These are phyloP conservation scores for Poicephalus gulielmi DNA, from an alignment of 2,113 vertebrate genomes.

Conservation along the genomic window DNA sequence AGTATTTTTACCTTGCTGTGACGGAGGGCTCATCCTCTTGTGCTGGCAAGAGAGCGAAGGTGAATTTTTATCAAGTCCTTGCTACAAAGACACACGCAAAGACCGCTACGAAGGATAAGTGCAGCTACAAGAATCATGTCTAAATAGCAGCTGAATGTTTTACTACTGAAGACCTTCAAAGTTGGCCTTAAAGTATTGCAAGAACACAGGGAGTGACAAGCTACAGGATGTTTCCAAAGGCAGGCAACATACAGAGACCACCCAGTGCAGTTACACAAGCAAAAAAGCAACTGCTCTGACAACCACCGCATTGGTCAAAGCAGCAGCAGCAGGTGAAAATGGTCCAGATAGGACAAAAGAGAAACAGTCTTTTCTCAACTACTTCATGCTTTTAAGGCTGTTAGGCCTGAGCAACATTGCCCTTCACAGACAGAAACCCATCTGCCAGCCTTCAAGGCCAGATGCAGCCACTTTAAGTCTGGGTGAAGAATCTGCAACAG, in stretches of 20 bases:
- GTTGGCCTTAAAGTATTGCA: background rate
- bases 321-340: background rate
- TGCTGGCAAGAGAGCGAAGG: background rate
- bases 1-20: background rate
- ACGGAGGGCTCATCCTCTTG: background rate
- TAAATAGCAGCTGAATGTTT: background rate
- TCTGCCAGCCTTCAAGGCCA: fast-evolving
- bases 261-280: background rate
- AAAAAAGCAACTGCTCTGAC: background rate
- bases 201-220: background rate
- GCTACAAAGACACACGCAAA: background rate
- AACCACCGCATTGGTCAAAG: fast-evolving
- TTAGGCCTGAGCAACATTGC: background rate
- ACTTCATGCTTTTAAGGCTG: background rate
- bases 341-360: background rate
- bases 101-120: background rate
- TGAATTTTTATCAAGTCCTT: background rate
- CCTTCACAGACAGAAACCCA: background rate
- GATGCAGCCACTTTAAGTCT: background rate
- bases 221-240: background rate
- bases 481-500: background rate
- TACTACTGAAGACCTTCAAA: background rate
- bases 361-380: background rate
- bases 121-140: background rate
- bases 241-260: background rate